phyloP scores from a whole-genome alignment of 2,113 vertebrate genomes.

The Oxyura jamaicensis region DNA sequence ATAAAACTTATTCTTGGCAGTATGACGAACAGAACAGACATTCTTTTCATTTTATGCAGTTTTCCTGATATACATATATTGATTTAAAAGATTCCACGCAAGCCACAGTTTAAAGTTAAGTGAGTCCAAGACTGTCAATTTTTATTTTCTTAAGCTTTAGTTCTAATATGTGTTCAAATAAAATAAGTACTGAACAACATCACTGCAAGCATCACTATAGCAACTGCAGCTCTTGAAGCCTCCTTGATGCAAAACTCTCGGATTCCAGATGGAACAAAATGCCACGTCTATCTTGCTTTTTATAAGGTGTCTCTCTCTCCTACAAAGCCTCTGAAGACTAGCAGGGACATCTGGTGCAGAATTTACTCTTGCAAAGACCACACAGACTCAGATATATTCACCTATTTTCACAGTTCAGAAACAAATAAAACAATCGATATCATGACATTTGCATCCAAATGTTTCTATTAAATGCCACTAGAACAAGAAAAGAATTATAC shows the following conservation, averaged over 20 bases:
- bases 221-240: slow-evolving; percentile 53
- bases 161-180: slow-evolving; percentile 32
- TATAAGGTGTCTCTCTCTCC: slow-evolving; percentile 21
- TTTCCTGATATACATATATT: background rate
- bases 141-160: slow-evolving; percentile 44
- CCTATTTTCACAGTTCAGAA: background rate
- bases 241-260: background rate
- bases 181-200: slow-evolving; percentile 39
- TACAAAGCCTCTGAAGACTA: slow-evolving; percentile 32
- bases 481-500: background rate
- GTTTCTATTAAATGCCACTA: background rate
- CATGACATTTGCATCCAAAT: background rate
- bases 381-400: background rate
- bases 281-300: slow-evolving; percentile 49
- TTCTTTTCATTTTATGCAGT: slow-evolving; percentile 4
- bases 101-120: slow-evolving; percentile 29
- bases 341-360: slow-evolving; percentile 30
- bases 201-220: slow-evolving; percentile 56
- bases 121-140: background rate
- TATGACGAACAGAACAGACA: background rate
- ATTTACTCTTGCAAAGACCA: slow-evolving; percentile 23
- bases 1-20: background rate
- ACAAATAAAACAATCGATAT: background rate
- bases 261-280: slow-evolving; percentile 61
- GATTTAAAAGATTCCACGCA: background rate